Evolutionary conservation across 2,113 vertebrate species (phyloP), one percentile per base, ranked within the genome.

Genomic region (Notarius quadriscutis): DNA sequence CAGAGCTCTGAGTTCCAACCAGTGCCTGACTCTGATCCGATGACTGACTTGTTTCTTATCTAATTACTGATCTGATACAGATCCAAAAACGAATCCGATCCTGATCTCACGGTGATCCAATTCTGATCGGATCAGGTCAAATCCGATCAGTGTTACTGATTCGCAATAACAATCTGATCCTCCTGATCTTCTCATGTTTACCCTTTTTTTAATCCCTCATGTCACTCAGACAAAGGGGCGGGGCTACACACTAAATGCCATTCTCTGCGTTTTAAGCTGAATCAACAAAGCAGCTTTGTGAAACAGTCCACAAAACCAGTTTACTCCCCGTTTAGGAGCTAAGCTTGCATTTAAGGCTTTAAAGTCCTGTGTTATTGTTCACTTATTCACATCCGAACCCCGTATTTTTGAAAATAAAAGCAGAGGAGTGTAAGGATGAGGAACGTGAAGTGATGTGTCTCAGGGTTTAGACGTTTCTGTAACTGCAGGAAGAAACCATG

Each of bases 221-320:
- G 48, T 51, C 22, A 77, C 8, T 77, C 18, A 77, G 20, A 53
- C n/a, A 4, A 79, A 55, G 50, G 75, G 75, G 75, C 25, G 51
- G 75, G 27, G n/a, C 75, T 57, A 55, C 27, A 27, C 75, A n/a
- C 25, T 30, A 8, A 27, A 79, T 55, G 50, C n/a, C 51, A 27
- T 79, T 55, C 51, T 79, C 34, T 80, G n/a, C 53, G 20, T 34
- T 80, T 27, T 79, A 79, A 55, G 11, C 75, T 55, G n/a, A 15
- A 25, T 55, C 55, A 79, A 79, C 51, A 53, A 79, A 79, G 75
- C 75, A 57, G 51, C 75, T 79, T 55, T 79, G 51, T 79, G 51
- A 55, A 55, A 79, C 51, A 79, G 27, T 55, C 41, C 74, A 53
- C 48, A 51, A n/a, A 25, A 77, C 48, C 7, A 2, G 7, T 18